These are phyloP conservation scores for Melitaea athalia DNA, from an alignment of 2,888 invertebrate genomes.

Conservation along the genomic window DNA sequence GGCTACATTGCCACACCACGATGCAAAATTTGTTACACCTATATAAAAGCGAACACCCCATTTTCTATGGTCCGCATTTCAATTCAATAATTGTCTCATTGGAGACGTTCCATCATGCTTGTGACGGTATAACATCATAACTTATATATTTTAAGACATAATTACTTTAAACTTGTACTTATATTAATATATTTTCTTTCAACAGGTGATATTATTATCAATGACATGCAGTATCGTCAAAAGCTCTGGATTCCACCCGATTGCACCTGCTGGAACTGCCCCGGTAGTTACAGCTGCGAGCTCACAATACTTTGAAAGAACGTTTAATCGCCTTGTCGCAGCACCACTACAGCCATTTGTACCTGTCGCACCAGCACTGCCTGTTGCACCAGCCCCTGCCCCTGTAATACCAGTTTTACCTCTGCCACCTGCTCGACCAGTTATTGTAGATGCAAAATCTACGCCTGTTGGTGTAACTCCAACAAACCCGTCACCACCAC, in stretches of 20 bases:
- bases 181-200: slow-evolving; percentile 37
- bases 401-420: slow-evolving; percentile 32
- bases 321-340: slow-evolving; percentile 80
- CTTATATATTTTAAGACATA: slow-evolving; percentile 12
- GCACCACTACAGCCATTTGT: slow-evolving; percentile 53
- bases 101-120: slow-evolving; percentile 62
- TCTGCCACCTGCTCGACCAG: slow-evolving; percentile 34
- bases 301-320: slow-evolving; percentile 86
- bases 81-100: slow-evolving; percentile 63
- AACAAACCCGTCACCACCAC: slow-evolving; percentile 43
- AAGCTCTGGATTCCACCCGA: slow-evolving; percentile 59
- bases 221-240: slow-evolving; percentile 54
- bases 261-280: slow-evolving; percentile 50
- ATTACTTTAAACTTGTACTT: slow-evolving; percentile 14
- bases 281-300: slow-evolving; percentile 85
- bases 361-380: slow-evolving; percentile 42
- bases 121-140: slow-evolving; percentile 55
- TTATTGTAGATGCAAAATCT: slow-evolving; percentile 42
- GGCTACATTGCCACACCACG: slow-evolving; percentile 72
- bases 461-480: slow-evolving; percentile 38
- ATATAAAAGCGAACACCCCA: slow-evolving; percentile 76
- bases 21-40: slow-evolving; percentile 82
- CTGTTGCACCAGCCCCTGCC: slow-evolving; percentile 45
- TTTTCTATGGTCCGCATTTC: slow-evolving; percentile 76
- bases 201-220: slow-evolving; percentile 59